Percentiles rank a stretch among this genome's conserved stretches.
Conservation (phyloP, 2,888 invertebrate species). For the Acanthosepion esculentum region DNA sequence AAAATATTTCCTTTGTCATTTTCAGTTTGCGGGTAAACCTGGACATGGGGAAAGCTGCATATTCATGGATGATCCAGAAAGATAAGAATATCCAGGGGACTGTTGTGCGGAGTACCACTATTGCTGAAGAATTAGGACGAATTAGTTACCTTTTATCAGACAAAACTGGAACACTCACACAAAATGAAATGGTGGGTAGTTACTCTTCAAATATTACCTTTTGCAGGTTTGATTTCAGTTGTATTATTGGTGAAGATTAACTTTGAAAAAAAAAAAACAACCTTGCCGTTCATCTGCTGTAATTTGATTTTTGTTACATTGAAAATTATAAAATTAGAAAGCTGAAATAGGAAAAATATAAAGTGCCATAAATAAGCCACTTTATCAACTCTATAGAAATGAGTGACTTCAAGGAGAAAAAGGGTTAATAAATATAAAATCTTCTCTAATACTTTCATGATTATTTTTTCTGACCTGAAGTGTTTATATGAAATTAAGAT, state of each 20-base stretch:
- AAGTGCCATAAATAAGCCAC: too few species aligned
- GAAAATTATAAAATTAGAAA: too few species aligned
- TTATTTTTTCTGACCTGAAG: too few species aligned
- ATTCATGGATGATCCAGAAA: constrained; percentile 95
- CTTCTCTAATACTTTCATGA: too few species aligned
- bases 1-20: background rate
- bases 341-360: too few species aligned
- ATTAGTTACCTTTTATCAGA: constrained; percentile 97
- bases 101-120: constrained; percentile 96
- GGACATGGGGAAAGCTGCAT: constrained; percentile 98
- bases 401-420: too few species aligned
- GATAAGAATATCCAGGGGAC: constrained; percentile 95
- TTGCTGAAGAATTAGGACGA: constrained; percentile 97
- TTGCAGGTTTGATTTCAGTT: background rate
- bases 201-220: background rate
- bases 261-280: too few species aligned
- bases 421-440: too few species aligned
- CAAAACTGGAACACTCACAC: constrained; percentile 98
- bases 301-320: too few species aligned
- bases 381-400: too few species aligned
- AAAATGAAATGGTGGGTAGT: constrained; percentile 91
- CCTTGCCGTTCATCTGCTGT: too few species aligned
- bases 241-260: background rate
- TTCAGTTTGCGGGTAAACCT: constrained; percentile 94
- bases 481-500: too few species aligned